Base-by-base conservation (phyloP, 2,113 vertebrate species). In the Heptranchias perlo region DNA sequence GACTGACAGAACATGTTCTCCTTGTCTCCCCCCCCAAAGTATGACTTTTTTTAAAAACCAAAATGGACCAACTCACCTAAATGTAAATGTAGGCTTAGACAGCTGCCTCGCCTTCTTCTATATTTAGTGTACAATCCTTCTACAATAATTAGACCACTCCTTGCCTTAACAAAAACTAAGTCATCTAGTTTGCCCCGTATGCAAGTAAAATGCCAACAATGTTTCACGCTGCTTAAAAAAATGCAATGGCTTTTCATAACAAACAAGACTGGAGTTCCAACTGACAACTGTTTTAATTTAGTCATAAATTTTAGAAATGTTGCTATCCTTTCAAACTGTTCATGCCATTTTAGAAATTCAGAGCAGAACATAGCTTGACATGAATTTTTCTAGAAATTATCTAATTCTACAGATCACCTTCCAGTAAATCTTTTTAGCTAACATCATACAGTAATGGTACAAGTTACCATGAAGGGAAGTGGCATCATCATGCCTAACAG, bases 111-210 rank as follows among this genome's bases (percentile, higher is more conserved):
- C 16, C 73, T 39, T n/a, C 58, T 93, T n/a, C 58, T 93, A 93
- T 93, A 93, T 93, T 93, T 62, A 62, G n/a, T n/a, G n/a, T 39
- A 10, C 4, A 93, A 52, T 52, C 84, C 8, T 87, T 87, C 21
- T 25, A 87, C 47, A 87, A 62, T 61, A 92, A 35, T 54, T 54
- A 62, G 18, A 39, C 89, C 89, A 93, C 89, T 64, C 35, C 58
- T 93, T 62, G 35, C 35, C 18, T 0, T 10, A 1, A 93, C 35
- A 93, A 62, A 4, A 64, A 93, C 89, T 16, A 93, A 62, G n/a
- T 64, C 64, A 93, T 93, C 58, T 64, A 35, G 58, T 93, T 93
- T 93, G 89, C 64, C 89, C 61, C 64, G 58, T 62, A 92, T 44
- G n/a, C 1, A 35, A 89, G 2, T 89, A 31, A 89, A 89, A 89